A percentile compares a stretch with the other conserved stretches of the same genome.
phyloP scores from a whole-genome alignment of 2,888 invertebrate species.

The Hypena proboscidalis region DNA sequence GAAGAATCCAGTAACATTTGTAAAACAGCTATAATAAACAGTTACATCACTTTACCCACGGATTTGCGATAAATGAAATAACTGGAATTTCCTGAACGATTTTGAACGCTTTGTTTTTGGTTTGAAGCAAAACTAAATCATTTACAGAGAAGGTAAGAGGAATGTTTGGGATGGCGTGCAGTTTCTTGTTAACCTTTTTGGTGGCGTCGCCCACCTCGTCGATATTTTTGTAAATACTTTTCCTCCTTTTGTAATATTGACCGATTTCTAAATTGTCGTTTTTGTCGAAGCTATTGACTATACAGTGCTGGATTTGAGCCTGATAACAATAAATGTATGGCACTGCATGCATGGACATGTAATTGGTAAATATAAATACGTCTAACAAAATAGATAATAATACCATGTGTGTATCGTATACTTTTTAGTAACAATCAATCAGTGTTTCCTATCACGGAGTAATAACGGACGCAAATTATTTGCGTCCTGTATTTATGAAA shows the following conservation, averaged over 20 bases:
- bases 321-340: no score
- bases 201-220: slow-evolving; percentile 35
- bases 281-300: no score
- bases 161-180: slow-evolving; percentile 27
- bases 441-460: no score
- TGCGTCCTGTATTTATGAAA: no score
- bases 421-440: no score
- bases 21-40: slow-evolving; percentile 28
- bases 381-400: no score
- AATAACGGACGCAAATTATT: no score
- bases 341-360: no score
- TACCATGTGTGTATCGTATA: no score
- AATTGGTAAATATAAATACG: no score
- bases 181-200: slow-evolving; percentile 32
- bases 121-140: slow-evolving; percentile 9
- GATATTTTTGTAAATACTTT: slow-evolving; percentile 11
- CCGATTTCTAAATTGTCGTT: no score
- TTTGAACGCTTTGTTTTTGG: neutral
- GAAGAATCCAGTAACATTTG: slow-evolving; percentile 15
- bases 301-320: neutral
- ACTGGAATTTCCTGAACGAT: slow-evolving; percentile 19
- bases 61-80: slow-evolving; percentile 29
- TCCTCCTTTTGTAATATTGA: no score
- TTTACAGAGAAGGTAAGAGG: slow-evolving; percentile 13
- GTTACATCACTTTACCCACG: slow-evolving; percentile 15